phyloP scores from a whole-genome alignment of 2,888 invertebrate genomes.

The Zonitis immaculata region DNA sequence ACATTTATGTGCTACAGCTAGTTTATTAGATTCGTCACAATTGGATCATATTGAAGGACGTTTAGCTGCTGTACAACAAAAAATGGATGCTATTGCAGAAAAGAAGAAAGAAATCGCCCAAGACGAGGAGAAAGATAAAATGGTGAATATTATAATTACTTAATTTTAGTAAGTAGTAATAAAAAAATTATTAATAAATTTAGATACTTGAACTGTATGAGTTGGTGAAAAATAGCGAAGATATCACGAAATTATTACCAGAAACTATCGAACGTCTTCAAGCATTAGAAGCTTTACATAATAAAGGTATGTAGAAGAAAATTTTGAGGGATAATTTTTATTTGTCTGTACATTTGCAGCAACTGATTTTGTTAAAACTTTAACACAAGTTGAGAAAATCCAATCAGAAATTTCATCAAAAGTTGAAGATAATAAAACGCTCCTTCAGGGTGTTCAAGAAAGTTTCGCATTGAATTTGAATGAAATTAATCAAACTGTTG shows the following conservation, averaged over 20 bases:
- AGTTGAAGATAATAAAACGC: conserved; percentile 71
- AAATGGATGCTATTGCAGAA: conserved; percentile 66
- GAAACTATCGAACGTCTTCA: conserved; percentile 79
- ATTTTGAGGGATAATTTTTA: background rate
- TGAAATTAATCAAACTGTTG: conserved; percentile 70
- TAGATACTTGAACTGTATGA: conserved; percentile 83
- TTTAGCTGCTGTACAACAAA: conserved; percentile 66
- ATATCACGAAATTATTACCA: conserved; percentile 71
- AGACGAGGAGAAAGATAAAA: conserved; percentile 54
- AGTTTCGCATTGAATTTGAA: conserved; percentile 76
- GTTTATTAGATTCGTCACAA: conserved; percentile 75
- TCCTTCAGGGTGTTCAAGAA: conserved; percentile 74
- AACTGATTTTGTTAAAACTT: conserved; percentile 78
- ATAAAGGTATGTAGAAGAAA: conserved; percentile 66
- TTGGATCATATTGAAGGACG: conserved; percentile 81
- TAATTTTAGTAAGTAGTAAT: background rate
- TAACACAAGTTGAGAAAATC: conserved; percentile 73
- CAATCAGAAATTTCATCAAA: conserved; percentile 68
- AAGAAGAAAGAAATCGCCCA: conserved; percentile 57
- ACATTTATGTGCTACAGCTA: conserved; percentile 71
- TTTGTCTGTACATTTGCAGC: conserved; percentile 55
- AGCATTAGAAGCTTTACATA: conserved; percentile 81
- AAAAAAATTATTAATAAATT: conserved; percentile 18
- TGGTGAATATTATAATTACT: conserved; percentile 35
- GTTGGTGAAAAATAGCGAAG: conserved; percentile 80